Evolutionary conservation across 1,140 invertebrate species (phyloP).

Genomic region (Eumaeus atala): DNA sequence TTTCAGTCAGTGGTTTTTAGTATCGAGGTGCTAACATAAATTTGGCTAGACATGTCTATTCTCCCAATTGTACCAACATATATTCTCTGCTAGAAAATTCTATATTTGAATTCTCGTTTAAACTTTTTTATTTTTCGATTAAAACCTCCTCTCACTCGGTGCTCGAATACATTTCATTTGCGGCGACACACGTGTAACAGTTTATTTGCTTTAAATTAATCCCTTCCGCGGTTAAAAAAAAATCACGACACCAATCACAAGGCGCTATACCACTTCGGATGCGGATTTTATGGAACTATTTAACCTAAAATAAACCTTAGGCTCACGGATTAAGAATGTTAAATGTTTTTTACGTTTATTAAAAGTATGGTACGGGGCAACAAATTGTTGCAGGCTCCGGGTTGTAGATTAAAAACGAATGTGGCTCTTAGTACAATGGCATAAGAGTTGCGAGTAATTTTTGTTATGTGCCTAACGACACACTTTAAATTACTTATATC

Average conservation of each 20-base stretch:
- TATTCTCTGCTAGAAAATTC: too few relatives aligned
- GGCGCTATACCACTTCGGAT: conserved; percentile 11
- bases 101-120: too few relatives aligned
- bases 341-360: neutral
- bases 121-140: too few relatives aligned
- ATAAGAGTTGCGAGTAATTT: conserved; percentile 21
- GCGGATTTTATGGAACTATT: neutral
- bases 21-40: too few relatives aligned
- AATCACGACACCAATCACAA: conserved; percentile 43
- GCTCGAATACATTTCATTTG: conserved; percentile 19
- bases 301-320: conserved; percentile 17
- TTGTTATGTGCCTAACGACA: conserved; percentile 14
- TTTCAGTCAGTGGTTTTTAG: too few relatives aligned
- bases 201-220: conserved; percentile 66
- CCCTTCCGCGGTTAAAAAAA: conserved; percentile 56
- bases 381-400: conserved; percentile 19
- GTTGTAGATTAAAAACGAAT: conserved; percentile 24
- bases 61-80: too few relatives aligned
- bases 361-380: conserved; percentile 20
- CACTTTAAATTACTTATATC: conserved; percentile 8
- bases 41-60: too few relatives aligned
- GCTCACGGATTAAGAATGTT: conserved; percentile 14
- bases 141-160: too few relatives aligned
- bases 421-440: conserved; percentile 22
- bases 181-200: conserved; percentile 38